phyloP scores from a whole-genome alignment of 1,140 invertebrate genomes.

The Ctenoplectra terminalis region DNA sequence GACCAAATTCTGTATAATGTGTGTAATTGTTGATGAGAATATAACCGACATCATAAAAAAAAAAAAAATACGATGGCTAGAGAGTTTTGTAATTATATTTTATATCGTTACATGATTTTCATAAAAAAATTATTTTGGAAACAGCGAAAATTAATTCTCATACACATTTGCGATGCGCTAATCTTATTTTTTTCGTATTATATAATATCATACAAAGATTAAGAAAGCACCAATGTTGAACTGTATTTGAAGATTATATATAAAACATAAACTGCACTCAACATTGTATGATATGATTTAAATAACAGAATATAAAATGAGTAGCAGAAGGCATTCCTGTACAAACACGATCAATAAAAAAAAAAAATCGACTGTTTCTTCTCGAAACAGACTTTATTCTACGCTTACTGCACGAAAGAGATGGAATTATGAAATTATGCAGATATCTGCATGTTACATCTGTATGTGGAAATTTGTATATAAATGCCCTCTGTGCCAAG shows the following conservation, averaged over 20 bases:
- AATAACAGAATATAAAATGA: slow-evolving; percentile 19
- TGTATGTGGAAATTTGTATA: slow-evolving; percentile 40
- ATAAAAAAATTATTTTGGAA: not conserved
- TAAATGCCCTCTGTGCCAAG: slow-evolving; percentile 31
- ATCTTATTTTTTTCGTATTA: slow-evolving; percentile 13
- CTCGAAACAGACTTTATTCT: slow-evolving; percentile 25
- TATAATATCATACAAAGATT: not conserved
- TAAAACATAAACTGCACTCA: not conserved
- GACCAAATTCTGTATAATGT: slow-evolving; percentile 49
- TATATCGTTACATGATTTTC: slow-evolving; percentile 25
- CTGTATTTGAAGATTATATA: slow-evolving; percentile 1
- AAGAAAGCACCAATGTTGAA: slow-evolving; percentile 1
- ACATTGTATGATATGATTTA: not conserved
- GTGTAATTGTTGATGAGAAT: slow-evolving; percentile 33
- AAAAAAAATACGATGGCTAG: not conserved
- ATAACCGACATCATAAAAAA: slow-evolving; percentile 4
- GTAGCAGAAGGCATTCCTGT: slow-evolving; percentile 31
- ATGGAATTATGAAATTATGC: slow-evolving; percentile 35
- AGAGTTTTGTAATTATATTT: slow-evolving; percentile 48
- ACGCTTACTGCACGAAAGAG: slow-evolving; percentile 25
- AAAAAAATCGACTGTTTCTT: slow-evolving; percentile 27
- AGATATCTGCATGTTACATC: slow-evolving; percentile 33
- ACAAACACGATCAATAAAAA: slow-evolving; percentile 20
- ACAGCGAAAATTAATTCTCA: not conserved
- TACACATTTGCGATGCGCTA: slow-evolving; percentile 4